Percentiles rank a stretch among this genome's conserved stretches.
Evolutionary conservation across 2,888 invertebrate species (phyloP).

Genomic region (Andrena bucephala): DNA sequence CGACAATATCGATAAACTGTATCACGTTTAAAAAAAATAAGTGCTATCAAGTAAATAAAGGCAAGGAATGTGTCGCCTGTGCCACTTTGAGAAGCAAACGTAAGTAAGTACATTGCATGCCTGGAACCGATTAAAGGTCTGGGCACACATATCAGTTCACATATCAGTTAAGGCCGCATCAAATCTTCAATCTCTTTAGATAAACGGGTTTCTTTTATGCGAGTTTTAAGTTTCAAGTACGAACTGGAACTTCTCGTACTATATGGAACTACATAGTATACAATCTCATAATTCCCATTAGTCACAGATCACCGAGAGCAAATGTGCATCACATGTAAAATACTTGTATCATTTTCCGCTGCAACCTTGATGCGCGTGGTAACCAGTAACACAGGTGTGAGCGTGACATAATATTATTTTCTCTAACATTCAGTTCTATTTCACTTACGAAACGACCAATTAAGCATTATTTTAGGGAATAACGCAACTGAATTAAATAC

Average conservation of each 20-base stretch:
- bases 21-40: slow-evolving; percentile 4
- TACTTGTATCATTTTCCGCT: slow-evolving; percentile 25
- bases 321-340: slow-evolving; percentile 20
- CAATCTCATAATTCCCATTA: slow-evolving; percentile 48
- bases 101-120: slow-evolving; percentile 1
- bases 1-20: slow-evolving; percentile 14
- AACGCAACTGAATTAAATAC: neutral
- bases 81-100: slow-evolving; percentile 22
- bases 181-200: neutral
- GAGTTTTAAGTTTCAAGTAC: neutral
- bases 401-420: slow-evolving; percentile 35
- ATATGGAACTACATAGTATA: slow-evolving; percentile 5
- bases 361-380: slow-evolving; percentile 54
- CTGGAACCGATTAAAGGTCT: slow-evolving; percentile 17
- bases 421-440: slow-evolving; percentile 23
- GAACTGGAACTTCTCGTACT: slow-evolving; percentile 8
- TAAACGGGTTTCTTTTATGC: slow-evolving; percentile 9
- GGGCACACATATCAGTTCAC: no score
- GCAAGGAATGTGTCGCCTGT: neutral
- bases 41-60: slow-evolving; percentile 10
- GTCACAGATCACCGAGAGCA: slow-evolving; percentile 50
- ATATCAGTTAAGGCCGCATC: slow-evolving; percentile 4
- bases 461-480: neutral
- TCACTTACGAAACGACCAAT: slow-evolving; percentile 26
- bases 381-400: slow-evolving; percentile 54